Conservation (phyloP, 1,140 invertebrate species). For the Sycobia sp. region DNA sequence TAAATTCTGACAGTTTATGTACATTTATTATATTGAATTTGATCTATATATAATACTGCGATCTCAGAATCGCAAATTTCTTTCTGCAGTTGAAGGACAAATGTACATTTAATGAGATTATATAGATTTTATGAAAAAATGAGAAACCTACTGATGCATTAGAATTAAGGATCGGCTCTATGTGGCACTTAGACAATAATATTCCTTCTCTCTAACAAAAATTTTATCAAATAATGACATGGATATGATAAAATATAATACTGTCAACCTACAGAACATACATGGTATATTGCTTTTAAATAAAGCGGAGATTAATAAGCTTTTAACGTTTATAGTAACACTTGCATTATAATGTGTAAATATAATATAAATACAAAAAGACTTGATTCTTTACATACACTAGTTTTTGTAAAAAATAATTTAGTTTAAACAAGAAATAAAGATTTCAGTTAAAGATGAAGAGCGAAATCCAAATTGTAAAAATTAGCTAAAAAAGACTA, state of each 20-base stretch:
- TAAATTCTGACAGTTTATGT: conserved; percentile 26
- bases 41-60: conserved; percentile 21
- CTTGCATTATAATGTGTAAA: background rate
- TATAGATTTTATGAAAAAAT: too few species aligned
- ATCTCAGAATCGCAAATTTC: conserved; percentile 16
- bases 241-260: conserved; percentile 16
- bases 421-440: too few species aligned
- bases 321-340: conserved; percentile 1
- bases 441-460: too few species aligned
- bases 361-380: background rate
- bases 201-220: background rate
- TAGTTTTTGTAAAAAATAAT: too few species aligned
- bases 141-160: too few species aligned
- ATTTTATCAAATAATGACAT: background rate
- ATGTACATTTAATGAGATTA: conserved; percentile 19
- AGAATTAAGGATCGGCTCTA: too few species aligned
- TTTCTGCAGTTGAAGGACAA: conserved; percentile 1
- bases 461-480: too few species aligned
- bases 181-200: background rate
- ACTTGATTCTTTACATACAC: background rate
- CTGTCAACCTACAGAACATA: conserved; percentile 8
- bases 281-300: too few species aligned
- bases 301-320: background rate
- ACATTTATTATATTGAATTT: conserved; percentile 19
- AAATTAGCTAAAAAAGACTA: too few species aligned